Evolutionary conservation across 2,888 invertebrate genomes (phyloP), one percentile per base, ranked within the genome.

Genomic region (Drosophila helvetica): DNA sequence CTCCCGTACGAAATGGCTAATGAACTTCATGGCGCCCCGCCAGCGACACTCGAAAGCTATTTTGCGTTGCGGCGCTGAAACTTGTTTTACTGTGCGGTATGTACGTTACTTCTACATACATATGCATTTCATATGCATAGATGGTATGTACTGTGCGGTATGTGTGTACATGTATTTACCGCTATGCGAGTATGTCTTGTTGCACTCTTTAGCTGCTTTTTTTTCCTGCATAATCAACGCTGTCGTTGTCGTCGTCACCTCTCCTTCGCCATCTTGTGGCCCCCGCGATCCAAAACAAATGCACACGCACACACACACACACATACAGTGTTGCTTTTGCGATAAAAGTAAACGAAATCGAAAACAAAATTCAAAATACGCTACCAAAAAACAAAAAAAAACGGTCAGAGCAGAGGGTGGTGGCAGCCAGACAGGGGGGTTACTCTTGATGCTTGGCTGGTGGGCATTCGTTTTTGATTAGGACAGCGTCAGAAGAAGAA

Each of bases 1-100:
- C 71, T 76, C 79, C 65, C 78, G 74, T 63, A 79, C 70, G 64
- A 80, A 81, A 77, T 79, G 79, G 75, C 69, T 79, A 89, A 90
- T 90, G 81, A 86, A 75, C 76, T 67, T 77, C 90, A 89, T 80
- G 67, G 62, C 55, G 61, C 61, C 46, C 61, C 38, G 51, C 10
- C 22, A 67, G 46, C 30, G 61, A 25, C 64, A 74, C 57, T 62
- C 68, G 69, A 67, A 61, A 47, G 64, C 68, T 47, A 70, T 71
- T 62, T 54, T 27, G 56, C 43, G 55, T 50, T 50, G 66, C 48
- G 51, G 54, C 61, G 60, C 62, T 71, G 50, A 84, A 81, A 84
- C 84, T 86, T 81, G 86, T 84, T 86, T 84, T 69, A 43, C 47
- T 71, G 55, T 66, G 59, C 38, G 30, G 27, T 57, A 52, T 64